A percentile compares a stretch with the other conserved stretches of the same genome.
phyloP scores from a whole-genome alignment of 2,113 vertebrate genomes.

The Echinops telfairi region DNA sequence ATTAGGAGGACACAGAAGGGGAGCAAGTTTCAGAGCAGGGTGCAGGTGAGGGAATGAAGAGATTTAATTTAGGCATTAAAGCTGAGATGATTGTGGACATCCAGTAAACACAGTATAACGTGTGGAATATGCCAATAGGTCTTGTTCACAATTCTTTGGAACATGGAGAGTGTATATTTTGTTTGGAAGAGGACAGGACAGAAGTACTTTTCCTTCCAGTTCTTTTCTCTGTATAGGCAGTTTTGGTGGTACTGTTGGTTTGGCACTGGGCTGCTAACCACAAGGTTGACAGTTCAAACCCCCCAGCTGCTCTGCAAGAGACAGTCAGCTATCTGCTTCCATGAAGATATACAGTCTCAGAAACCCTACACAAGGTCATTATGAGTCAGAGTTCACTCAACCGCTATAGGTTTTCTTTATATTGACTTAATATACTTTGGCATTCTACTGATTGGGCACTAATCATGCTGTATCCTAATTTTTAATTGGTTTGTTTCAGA shows the following conservation, averaged over 20 bases:
- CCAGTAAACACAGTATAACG: neutral
- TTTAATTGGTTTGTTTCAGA: constrained; percentile 42
- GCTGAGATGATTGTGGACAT: neutral
- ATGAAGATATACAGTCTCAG: too few species aligned
- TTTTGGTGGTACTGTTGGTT: too few species aligned
- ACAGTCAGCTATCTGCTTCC: too few species aligned
- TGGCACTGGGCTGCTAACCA: too few species aligned
- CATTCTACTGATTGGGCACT: neutral
- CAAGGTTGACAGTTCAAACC: too few species aligned
- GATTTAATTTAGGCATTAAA: constrained; percentile 5
- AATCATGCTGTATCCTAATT: neutral
- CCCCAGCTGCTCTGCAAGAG: too few species aligned
- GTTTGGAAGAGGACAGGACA: neutral
- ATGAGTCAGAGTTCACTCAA: too few species aligned
- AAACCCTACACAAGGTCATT: too few species aligned
- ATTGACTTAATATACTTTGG: too few species aligned
- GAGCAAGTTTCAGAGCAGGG: neutral
- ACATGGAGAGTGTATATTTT: neutral
- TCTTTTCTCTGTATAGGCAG: neutral
- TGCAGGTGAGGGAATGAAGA: constrained; percentile 1
- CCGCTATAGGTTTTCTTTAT: too few species aligned
- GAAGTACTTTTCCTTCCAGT: neutral
- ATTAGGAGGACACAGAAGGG: neutral
- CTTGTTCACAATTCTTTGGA: neutral
- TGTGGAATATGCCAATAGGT: neutral